Percentiles rank a stretch among this genome's conserved stretches.
Evolutionary conservation across 1,140 invertebrate species (phyloP).

Genomic region (Latrodectus geometricus): DNA sequence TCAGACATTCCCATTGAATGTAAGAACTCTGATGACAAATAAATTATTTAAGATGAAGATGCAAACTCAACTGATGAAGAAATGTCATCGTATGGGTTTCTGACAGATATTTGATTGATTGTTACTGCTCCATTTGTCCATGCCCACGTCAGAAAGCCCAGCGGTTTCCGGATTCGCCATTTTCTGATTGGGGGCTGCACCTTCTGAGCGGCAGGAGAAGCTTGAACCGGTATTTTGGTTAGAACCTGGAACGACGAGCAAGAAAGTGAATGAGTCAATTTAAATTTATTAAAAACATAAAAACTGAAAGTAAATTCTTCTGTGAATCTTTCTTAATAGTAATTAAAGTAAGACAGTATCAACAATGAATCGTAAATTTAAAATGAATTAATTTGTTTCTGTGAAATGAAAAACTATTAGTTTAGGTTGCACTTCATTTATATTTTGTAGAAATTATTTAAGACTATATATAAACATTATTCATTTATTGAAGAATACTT

Average conservation of each 20-base stretch:
- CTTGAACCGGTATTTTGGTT: constrained; percentile 1
- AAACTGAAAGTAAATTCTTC: background rate
- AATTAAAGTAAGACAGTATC: no score
- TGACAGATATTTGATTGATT: constrained; percentile 42
- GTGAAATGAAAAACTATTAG: no score
- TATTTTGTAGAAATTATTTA: no score
- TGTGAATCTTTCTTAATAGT: no score
- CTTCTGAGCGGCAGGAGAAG: constrained; percentile 28
- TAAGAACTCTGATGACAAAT: constrained; percentile 35
- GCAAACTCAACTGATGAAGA: background rate
- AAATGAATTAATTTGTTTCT: no score
- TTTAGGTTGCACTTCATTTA: no score
- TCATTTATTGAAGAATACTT: no score
- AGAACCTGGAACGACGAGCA: background rate
- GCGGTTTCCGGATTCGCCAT: background rate
- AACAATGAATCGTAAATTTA: no score
- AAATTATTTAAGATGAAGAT: constrained; percentile 37
- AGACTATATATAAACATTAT: no score
- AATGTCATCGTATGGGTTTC: constrained; percentile 48
- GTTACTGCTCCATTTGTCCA: constrained; percentile 43
- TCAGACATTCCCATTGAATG: constrained; percentile 30
- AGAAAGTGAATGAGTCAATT: background rate
- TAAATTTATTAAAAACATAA: background rate
- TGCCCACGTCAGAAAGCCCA: background rate
- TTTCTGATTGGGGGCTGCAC: background rate